Conservation (phyloP, 2,113 vertebrate genomes). For the Opisthocomus hoazin region DNA sequence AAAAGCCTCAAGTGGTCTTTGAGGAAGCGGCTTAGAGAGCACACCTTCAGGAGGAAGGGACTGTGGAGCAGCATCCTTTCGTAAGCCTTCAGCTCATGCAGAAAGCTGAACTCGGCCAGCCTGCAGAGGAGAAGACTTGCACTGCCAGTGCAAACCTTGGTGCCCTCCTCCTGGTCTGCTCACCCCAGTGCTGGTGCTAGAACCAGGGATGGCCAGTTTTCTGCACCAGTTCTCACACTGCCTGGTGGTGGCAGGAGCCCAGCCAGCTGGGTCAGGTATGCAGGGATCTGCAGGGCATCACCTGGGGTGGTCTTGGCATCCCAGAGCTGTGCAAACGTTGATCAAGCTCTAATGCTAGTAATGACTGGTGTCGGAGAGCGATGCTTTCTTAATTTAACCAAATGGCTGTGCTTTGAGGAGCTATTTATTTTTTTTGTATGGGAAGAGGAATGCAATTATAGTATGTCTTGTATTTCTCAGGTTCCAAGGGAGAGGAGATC, state of each 20-base stretch:
- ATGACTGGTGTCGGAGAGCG: neutral
- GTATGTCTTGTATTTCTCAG: conserved; percentile 62
- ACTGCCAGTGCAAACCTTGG: neutral
- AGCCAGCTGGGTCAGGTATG: accelerated
- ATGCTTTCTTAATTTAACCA: neutral
- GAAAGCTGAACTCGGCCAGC: neutral
- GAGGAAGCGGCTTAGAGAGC: neutral
- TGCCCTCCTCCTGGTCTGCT: neutral
- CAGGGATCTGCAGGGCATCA: accelerated
- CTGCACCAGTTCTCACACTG: neutral
- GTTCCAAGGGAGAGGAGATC: conserved; percentile 92
- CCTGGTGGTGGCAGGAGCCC: neutral
- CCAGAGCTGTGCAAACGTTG: accelerated
- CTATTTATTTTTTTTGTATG: neutral
- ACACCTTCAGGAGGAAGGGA: accelerated
- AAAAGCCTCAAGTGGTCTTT: neutral
- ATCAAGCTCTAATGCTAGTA: neutral
- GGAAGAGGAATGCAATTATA: neutral
- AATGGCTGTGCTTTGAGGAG: neutral
- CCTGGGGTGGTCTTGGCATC: neutral
- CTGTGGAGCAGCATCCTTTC: neutral
- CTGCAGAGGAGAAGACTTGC: neutral
- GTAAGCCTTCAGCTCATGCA: neutral
- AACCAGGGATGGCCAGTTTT: neutral
- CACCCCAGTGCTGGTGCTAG: neutral